phyloP scores from a whole-genome alignment of 2,888 invertebrate genomes.

The Abscondita cerata region DNA sequence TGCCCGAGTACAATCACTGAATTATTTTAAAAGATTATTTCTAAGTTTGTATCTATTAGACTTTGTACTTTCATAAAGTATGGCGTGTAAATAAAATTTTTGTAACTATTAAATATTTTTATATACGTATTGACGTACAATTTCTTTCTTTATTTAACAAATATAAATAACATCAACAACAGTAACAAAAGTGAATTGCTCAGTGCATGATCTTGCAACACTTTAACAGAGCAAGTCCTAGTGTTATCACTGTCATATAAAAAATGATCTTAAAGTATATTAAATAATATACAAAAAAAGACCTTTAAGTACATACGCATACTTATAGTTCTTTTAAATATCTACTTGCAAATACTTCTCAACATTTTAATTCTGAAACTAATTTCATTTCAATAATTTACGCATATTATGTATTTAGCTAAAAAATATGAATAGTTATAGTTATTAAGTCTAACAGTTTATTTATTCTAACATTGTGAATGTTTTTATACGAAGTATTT shows the following conservation, averaged over 20 bases:
- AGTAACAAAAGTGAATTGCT: constrained; percentile 55
- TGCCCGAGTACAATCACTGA: no score
- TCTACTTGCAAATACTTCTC: constrained; percentile 10
- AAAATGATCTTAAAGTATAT: constrained; percentile 47
- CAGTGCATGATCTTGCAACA: constrained; percentile 39
- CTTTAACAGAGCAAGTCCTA: constrained; percentile 43
- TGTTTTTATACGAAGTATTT: no score
- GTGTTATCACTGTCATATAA: constrained; percentile 45
- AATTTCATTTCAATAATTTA: constrained; percentile 6
- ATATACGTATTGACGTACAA: constrained; percentile 66
- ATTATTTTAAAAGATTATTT: no score
- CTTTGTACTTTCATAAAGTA: no score
- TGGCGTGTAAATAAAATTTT: no score
- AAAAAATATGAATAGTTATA: not conserved
- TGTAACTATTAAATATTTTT: constrained; percentile 42
- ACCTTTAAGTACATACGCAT: constrained; percentile 41
- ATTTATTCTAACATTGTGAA: no score
- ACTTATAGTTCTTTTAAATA: constrained; percentile 8
- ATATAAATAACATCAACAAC: constrained; percentile 70
- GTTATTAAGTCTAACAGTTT: not conserved
- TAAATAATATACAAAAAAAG: constrained; percentile 43
- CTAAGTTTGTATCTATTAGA: no score
- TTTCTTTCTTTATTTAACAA: constrained; percentile 80
- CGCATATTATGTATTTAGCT: not conserved
- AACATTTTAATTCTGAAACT: constrained; percentile 8